Base-by-base conservation (phyloP, 2,888 invertebrate species). In the Tenthredo mesomela region DNA sequence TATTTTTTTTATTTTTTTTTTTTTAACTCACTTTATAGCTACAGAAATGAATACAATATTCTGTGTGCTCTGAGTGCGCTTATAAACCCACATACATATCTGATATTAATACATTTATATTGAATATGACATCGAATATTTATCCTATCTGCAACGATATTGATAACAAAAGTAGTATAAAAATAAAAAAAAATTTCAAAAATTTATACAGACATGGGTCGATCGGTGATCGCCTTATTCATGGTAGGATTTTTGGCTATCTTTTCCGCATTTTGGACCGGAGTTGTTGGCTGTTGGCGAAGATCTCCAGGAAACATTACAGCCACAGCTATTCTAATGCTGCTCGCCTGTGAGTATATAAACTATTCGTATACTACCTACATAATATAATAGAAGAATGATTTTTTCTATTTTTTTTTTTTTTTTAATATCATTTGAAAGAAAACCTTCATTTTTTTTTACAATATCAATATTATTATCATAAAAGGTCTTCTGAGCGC, bases 261-360 rank as follows among this genome's bases (percentile, higher is more conserved):
- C 88, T 97, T 98, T 94, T 96, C 98, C 89, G 98, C 98, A 33
- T 99, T 99, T 94, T 98, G 98, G 96, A 98, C 98, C 84, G 99
- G 99, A 85, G 96, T 99, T 18, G 97, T 98, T 50, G 99, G 99
- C 89, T 99, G 99, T 93, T 99, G 99, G 98, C 97, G 98, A 93
- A 95, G 99, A 89, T 98, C 98, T 80, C 97, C 98, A 10, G 98
- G 98, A 88, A 98, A 98, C 92, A 97, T 98, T 90, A 98, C 98
- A 43, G 97, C 98, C 82, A 98, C 98, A 5, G 98, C 98, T 47
- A 97, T 98, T 89, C 95, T 98, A 82, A 97, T 98, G 96, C 95
- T 98, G 84, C 95, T 98, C 87, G 97, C 98, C 90, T 97, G 98
- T 98, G 93, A 96, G 96, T 95, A 89, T 71, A 15, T 15, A 37